Percentiles rank a stretch among this genome's conserved stretches.
phyloP scores from a whole-genome alignment of 2,888 invertebrate genomes.

The Thelaira solivaga region DNA sequence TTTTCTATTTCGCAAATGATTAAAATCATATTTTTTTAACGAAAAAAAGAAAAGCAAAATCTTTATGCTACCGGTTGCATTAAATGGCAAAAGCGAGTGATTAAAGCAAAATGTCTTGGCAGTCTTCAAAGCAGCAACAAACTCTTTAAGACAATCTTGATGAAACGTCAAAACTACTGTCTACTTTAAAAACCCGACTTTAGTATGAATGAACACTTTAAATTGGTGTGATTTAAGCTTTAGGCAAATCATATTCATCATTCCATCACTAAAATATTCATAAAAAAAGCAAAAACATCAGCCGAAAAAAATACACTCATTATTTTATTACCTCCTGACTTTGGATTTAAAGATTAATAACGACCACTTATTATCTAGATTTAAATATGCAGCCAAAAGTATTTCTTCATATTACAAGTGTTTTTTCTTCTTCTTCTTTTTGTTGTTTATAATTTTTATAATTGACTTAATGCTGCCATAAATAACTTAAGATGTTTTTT shows the following conservation, averaged over 20 bases:
- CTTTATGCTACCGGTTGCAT: conserved; percentile 45
- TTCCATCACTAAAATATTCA: conserved; percentile 18
- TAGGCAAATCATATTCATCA: conserved; percentile 32
- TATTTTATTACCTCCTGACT: conserved; percentile 51
- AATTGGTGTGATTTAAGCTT: conserved; percentile 49
- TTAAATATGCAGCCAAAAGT: conserved; percentile 18
- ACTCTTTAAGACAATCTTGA: conserved; percentile 44
- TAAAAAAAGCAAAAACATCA: no score
- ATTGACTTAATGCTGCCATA: conserved; percentile 45
- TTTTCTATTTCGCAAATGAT: conserved; percentile 37
- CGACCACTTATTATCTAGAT: conserved; percentile 45
- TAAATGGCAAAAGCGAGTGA: conserved; percentile 22
- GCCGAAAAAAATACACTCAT: conserved; percentile 31
- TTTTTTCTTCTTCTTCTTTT: background rate
- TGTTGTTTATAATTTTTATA: conserved; percentile 18
- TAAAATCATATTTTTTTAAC: conserved; percentile 31
- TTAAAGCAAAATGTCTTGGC: background rate
- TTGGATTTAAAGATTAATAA: conserved; percentile 54
- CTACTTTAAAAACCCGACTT: background rate
- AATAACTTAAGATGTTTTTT: conserved; percentile 39
- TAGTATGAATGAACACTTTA: conserved; percentile 21
- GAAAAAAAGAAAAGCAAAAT: no score
- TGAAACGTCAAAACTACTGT: conserved; percentile 42
- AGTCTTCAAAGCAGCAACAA: background rate
- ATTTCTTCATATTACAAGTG: no score